Percentiles rank a stretch among this genome's conserved stretches.
Conservation (phyloP, 2,888 invertebrate genomes). For the Candidula unifasciata region DNA sequence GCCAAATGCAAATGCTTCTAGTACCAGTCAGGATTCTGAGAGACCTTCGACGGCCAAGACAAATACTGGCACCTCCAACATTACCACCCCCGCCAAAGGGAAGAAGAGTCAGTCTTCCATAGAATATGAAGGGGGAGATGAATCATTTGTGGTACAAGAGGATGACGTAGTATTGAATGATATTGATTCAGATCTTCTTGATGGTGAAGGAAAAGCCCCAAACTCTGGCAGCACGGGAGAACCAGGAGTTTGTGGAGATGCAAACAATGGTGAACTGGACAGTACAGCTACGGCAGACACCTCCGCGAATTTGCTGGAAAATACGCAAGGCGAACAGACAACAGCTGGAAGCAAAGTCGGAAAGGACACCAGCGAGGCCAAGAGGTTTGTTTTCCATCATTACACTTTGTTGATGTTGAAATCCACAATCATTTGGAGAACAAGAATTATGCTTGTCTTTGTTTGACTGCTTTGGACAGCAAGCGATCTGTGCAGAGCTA, state of each 20-base stretch:
- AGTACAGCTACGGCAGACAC: conserved; percentile 6
- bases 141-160: conserved; percentile 77
- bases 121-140: conserved; percentile 67
- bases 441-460: neutral
- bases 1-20: neutral
- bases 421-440: conserved; percentile 33
- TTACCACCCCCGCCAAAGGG: conserved; percentile 24
- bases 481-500: conserved; percentile 7
- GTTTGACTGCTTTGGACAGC: conserved; percentile 8
- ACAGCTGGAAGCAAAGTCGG: conserved; percentile 65
- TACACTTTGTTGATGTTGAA: conserved; percentile 50
- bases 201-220: conserved; percentile 53
- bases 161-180: conserved; percentile 77
- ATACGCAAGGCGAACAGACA: conserved; percentile 58
- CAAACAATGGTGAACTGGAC: conserved; percentile 39
- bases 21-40: too few species aligned
- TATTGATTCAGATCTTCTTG: conserved; percentile 75
- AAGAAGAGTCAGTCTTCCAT: conserved; percentile 54
- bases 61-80: conserved; percentile 26
- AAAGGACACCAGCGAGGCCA: conserved; percentile 63
- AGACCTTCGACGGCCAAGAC: conserved; percentile 4
- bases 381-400: conserved; percentile 57
- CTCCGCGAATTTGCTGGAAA: conserved; percentile 56
- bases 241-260: conserved; percentile 35
- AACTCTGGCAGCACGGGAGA: conserved; percentile 51